Conservation (phyloP, 37 sponge, comb jelly and placozoan genomes). For the Haliclona indistincta region DNA sequence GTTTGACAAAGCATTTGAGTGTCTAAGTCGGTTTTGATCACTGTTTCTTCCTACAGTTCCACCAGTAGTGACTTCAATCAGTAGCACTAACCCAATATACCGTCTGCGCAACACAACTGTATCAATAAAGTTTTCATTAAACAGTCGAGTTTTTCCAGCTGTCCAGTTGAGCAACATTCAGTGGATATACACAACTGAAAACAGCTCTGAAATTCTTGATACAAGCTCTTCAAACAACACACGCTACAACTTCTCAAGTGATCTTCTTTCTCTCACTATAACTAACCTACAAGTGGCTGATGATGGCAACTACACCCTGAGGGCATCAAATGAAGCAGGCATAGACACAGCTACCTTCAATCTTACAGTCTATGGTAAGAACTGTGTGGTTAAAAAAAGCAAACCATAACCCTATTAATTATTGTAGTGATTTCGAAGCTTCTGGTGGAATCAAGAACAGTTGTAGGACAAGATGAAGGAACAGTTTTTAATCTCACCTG, state of each 20-base stretch:
- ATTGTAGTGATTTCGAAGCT: neutral
- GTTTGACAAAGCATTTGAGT: neutral
- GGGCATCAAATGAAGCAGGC: neutral
- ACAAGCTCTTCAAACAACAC: too few species aligned
- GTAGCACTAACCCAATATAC: too few species aligned
- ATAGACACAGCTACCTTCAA: neutral
- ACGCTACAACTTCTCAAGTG: neutral
- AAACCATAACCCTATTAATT: neutral
- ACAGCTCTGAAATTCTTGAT: too few species aligned
- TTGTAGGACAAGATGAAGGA: neutral
- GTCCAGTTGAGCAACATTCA: conserved; percentile 3
- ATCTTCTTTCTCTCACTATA: conserved; percentile 4
- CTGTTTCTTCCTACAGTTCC: too few species aligned
- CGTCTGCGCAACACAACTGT: too few species aligned
- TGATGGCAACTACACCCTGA: neutral
- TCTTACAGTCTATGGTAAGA: conserved; percentile 1
- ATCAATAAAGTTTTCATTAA: too few species aligned
- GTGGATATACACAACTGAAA: too few species aligned
- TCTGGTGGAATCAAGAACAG: neutral
- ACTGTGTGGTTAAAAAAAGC: neutral
- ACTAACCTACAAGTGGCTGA: neutral
- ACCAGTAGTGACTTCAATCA: too few species aligned
- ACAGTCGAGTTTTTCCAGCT: too few species aligned
- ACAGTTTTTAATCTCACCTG: conserved; percentile 8
- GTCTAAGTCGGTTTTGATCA: too few species aligned